Conservation (phyloP, 2,797 vertebrate genomes). For the Pachyuromys duprasi region DNA sequence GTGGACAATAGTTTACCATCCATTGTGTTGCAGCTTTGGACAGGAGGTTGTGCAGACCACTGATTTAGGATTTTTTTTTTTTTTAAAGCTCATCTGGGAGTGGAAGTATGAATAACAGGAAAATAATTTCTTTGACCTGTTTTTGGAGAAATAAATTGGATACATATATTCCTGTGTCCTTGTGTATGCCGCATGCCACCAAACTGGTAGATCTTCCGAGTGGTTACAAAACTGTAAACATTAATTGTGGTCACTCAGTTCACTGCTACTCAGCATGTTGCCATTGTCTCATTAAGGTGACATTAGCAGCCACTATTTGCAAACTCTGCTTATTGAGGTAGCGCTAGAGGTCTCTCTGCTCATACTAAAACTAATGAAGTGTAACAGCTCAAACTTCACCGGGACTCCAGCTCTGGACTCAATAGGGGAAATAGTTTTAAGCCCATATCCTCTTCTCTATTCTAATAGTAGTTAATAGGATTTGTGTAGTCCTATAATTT, state of each 20-base stretch:
- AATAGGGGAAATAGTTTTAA: slow-evolving; percentile 42
- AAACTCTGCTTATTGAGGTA: slow-evolving; percentile 67
- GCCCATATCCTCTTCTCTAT: slow-evolving; percentile 18
- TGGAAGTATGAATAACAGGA: neutral
- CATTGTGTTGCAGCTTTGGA: slow-evolving; percentile 73
- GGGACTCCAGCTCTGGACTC: slow-evolving; percentile 65
- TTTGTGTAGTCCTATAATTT: slow-evolving; percentile 60
- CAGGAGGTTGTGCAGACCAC: slow-evolving; percentile 54
- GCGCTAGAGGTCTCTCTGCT: slow-evolving; percentile 77
- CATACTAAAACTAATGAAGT: slow-evolving; percentile 51
- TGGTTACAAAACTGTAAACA: slow-evolving; percentile 77
- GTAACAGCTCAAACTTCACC: slow-evolving; percentile 62
- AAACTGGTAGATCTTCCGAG: slow-evolving; percentile 53
- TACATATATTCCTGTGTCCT: slow-evolving; percentile 16
- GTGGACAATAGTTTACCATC: slow-evolving; percentile 80
- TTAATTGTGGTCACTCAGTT: slow-evolving; percentile 68
- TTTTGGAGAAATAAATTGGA: slow-evolving; percentile 59
- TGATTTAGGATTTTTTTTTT: slow-evolving; percentile 25
- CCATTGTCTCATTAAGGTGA: slow-evolving; percentile 83
- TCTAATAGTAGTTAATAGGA: neutral
- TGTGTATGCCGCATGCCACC: slow-evolving; percentile 3
- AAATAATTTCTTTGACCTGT: slow-evolving; percentile 47
- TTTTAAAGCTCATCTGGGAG: slow-evolving; percentile 44
- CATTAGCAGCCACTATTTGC: slow-evolving; percentile 80
- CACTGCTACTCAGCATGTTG: slow-evolving; percentile 76